Percentiles rank a stretch among this genome's conserved stretches.
These are phyloP conservation scores for Mycetomoellerius zeteki DNA, from an alignment of 1,140 invertebrate species.

Conservation along the genomic window DNA sequence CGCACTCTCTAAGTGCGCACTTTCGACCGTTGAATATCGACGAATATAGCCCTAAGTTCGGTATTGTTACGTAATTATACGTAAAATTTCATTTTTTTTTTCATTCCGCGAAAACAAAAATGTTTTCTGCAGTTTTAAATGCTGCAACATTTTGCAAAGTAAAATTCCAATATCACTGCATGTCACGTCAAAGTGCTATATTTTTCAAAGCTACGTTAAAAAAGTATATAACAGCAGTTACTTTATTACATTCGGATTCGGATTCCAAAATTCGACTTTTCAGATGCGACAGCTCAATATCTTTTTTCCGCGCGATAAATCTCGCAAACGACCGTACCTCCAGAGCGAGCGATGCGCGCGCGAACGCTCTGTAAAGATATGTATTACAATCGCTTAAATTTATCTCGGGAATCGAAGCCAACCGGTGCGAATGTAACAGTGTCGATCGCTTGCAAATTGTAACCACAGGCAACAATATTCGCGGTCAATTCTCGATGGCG, in stretches of 20 bases:
- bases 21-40: slow-evolving; percentile 17
- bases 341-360: not conserved
- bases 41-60: not conserved
- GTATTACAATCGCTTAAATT: slow-evolving; percentile 59
- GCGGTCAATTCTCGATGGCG: slow-evolving; percentile 47
- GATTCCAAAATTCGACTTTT: not conserved
- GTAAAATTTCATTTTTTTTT: not conserved
- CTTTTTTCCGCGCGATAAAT: slow-evolving; percentile 19
- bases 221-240: not conserved
- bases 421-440: slow-evolving; percentile 35
- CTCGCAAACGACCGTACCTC: slow-evolving; percentile 16
- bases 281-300: not conserved
- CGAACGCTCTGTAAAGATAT: slow-evolving; percentile 21
- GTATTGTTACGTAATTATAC: not conserved
- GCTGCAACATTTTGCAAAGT: not conserved
- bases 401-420: slow-evolving; percentile 56
- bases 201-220: not conserved
- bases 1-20: not conserved
- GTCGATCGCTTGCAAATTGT: slow-evolving; percentile 50
- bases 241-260: not conserved
- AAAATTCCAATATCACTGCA: not conserved
- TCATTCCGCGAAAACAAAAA: not conserved
- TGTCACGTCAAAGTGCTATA: not conserved
- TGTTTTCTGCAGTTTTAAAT: not conserved
- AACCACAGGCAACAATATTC: slow-evolving; percentile 58